Base-by-base conservation (phyloP, 2,888 invertebrate species). In the Oegoconia quadripuncta region DNA sequence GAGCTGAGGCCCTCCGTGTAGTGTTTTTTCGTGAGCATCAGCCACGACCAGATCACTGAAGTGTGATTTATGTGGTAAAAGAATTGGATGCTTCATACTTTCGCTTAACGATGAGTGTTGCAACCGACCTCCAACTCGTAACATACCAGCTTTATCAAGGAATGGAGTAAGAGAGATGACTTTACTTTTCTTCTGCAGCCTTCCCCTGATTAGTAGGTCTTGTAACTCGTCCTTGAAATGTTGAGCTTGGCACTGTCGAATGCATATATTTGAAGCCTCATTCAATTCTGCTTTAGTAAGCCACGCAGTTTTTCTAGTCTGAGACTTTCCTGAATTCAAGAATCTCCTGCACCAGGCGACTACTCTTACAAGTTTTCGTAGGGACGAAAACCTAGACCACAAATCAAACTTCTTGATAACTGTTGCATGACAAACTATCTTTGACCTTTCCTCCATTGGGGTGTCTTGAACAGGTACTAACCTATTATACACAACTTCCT, bases 1-100 rank as follows among this genome's bases (percentile, higher is more conserved):
- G 3, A 54, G 17, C 13, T 56, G 52, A 9, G 45, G 33, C 5
- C 53, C 55, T 1, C 59, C 58, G 20, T 59, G 57, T 6, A 55
- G 16, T 3, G 53, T 57, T 18, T 39, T 46, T 1, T 16, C 4
- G 36, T 55, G 55, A 15, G 57, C 55, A 5, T 59, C 52, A 3
- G 37, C 36, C 13, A 59, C n/a, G 1, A 62, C 34, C 1, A 58
- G 35, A n/a, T n/a, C n/a, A n/a, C n/a, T n/a, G n/a, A n/a, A n/a
- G n/a, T n/a, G n/a, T n/a, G n/a, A n/a, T n/a, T n/a, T n/a, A n/a
- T 28, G 12, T 8, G 9, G 15, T 9, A 35, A 12, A 20, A 13
- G 3, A 20, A 20, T 9, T 6, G 18, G 7, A 37, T 23, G 4
- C 31, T 29, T 20, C 25, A 12, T 3, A 17, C 16, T 8, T 9